Base-by-base conservation (phyloP, 2,113 vertebrate species). In the Calyptomena viridis region DNA sequence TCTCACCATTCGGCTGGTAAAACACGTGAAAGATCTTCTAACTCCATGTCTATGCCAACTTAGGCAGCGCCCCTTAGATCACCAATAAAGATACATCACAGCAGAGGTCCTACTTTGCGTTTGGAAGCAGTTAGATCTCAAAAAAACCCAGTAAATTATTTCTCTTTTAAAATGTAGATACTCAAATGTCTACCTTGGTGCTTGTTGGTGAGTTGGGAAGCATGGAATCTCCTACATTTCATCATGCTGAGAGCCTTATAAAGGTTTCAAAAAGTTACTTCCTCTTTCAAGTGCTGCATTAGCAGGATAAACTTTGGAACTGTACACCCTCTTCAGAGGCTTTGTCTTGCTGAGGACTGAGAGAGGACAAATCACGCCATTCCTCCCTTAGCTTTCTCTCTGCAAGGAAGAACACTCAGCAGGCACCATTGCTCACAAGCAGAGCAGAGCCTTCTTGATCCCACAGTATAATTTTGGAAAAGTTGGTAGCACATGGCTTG, bases 1-100 rank as follows among this genome's bases (percentile, higher is more conserved):
- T 47, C 53, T 90, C 46, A 42, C 28, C 13, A 7, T 44, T 89
- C 59, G 49, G 11, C 30, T 89, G 40, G 9, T 24, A 77, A 83
- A 83, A 56, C 4, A 12, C 28, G 30, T 1, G 15, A 19, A 72
- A 44, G 0, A 0, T 30, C 37, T 53, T 37, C 50, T 35, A 72
- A 12, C 9, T 64, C 46, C 0, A 0, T 33, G 39, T 14, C 68
- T 11, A 6, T 31, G 49, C 19, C 50, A 60, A 59, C 37, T 18
- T 33, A 40, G 50, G 25, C 46, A 80, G 40, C 2, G 1, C 47
- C 66, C 15, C 11, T 74, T 40, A 50, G 71, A n/a, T 63, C 25
- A 59, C 11, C 25, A 22, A 27, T 39, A 72, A 76, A 73, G 31
- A 62, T 24, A 42, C 8, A 40, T 64, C 58, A 46, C 13, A 21